A percentile compares a stretch with the other conserved stretches of the same genome.
Evolutionary conservation across 1,140 invertebrate genomes (phyloP).

Genomic region (Parasteatoda tepidariorum): DNA sequence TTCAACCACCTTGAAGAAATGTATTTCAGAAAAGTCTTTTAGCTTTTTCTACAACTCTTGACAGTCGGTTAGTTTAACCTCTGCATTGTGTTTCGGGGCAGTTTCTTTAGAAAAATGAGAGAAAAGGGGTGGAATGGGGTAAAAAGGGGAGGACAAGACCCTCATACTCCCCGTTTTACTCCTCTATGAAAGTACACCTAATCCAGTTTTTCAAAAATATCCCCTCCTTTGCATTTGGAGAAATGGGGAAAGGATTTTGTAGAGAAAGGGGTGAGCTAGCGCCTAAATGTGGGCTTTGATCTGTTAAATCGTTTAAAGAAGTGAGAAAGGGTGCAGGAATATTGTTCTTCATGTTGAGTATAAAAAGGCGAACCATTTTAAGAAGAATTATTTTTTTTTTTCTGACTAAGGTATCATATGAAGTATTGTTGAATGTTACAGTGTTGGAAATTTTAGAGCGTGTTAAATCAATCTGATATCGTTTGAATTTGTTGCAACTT

Average conservation of each 20-base stretch:
- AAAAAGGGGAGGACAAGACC: constrained; percentile 20
- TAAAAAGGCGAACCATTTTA: constrained; percentile 3
- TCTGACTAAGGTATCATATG: too few species aligned
- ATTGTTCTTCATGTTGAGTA: constrained; percentile 17
- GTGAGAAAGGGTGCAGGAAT: constrained; percentile 38
- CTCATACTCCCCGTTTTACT: constrained; percentile 26
- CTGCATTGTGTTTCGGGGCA: constrained; percentile 39
- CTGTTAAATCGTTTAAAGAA: constrained; percentile 59
- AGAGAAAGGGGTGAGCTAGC: constrained; percentile 25
- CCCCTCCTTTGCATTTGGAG: background rate
- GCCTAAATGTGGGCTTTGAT: constrained; percentile 48
- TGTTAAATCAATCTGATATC: too few species aligned
- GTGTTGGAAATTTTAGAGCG: too few species aligned
- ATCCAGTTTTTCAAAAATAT: constrained; percentile 49
- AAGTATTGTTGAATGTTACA: too few species aligned
- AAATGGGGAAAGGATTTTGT: background rate
- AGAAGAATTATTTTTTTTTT: constrained; percentile 12
- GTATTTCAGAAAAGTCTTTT: constrained; percentile 51
- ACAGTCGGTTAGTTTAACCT: constrained; percentile 58
- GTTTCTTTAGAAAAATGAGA: background rate
- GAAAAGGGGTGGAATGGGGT: background rate
- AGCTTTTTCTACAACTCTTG: constrained; percentile 10
- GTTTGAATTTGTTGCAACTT: too few species aligned
- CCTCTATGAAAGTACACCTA: constrained; percentile 24
- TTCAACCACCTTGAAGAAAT: constrained; percentile 61